Conservation (phyloP, 2,888 invertebrate species). For the Platerodrilus igneus region DNA sequence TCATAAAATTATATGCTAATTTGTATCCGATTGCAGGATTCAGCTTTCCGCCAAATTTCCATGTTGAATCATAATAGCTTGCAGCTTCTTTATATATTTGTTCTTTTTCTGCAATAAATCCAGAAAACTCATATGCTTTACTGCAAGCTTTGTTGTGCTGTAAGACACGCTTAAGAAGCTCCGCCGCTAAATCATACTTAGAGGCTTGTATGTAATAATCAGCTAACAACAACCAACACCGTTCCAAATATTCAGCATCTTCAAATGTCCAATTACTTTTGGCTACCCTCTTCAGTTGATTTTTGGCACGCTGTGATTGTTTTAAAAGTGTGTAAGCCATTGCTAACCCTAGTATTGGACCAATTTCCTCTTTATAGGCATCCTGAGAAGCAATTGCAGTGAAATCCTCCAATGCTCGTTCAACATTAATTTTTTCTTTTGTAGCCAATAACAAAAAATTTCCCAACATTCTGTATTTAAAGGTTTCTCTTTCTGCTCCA, state of each 20-base stretch:
- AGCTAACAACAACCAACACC: conserved; percentile 91
- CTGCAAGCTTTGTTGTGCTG: conserved; percentile 84
- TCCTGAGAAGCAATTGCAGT: conserved; percentile 68
- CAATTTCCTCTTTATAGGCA: conserved; percentile 71
- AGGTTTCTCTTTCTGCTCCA: conserved; percentile 59
- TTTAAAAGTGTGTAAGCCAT: conserved; percentile 79
- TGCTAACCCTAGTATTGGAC: conserved; percentile 71
- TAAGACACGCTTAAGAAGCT: conserved; percentile 70
- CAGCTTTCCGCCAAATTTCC: conserved; percentile 75
- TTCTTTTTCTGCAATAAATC: conserved; percentile 86
- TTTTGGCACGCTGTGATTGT: conserved; percentile 86
- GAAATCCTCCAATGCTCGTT: conserved; percentile 77
- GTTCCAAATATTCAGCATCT: conserved; percentile 92
- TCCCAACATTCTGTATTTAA: conserved; percentile 66
- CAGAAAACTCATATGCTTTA: conserved; percentile 84
- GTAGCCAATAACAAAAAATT: conserved; percentile 81
- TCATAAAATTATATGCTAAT: conserved; percentile 86
- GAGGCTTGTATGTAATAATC: conserved; percentile 82
- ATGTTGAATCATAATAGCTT: conserved; percentile 77
- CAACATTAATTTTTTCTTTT: conserved; percentile 77
- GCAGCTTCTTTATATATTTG: conserved; percentile 85
- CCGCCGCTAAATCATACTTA: conserved; percentile 81
- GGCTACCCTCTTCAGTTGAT: conserved; percentile 83
- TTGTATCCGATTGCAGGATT: conserved; percentile 90
- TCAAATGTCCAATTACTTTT: conserved; percentile 89